Percentiles rank a stretch among this genome's conserved stretches.
These are phyloP conservation scores for Montifringilla adamsi DNA, from an alignment of 2,113 vertebrate species.

Conservation along the genomic window DNA sequence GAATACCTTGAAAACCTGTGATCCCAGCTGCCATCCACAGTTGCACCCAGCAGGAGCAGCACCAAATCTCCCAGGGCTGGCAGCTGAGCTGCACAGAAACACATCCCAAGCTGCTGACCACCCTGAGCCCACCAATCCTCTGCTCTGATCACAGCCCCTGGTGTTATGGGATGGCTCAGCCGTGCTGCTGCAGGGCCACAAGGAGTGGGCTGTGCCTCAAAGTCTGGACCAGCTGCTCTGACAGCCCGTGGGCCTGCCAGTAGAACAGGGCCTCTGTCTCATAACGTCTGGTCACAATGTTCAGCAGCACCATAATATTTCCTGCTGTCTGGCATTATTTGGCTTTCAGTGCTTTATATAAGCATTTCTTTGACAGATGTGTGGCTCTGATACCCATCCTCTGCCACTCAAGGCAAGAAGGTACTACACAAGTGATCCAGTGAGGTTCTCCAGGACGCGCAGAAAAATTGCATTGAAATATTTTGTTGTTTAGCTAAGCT, in stretches of 20 bases:
- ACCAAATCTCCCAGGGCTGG: background rate
- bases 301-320: background rate
- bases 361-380: background rate
- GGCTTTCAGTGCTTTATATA: background rate
- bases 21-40: background rate
- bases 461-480: background rate
- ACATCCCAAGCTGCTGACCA: background rate
- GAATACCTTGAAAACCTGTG: background rate
- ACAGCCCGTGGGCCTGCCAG: background rate
- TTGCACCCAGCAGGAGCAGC: background rate
- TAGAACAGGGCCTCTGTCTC: background rate
- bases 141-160: background rate
- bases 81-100: background rate
- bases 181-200: fast-evolving
- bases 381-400: background rate
- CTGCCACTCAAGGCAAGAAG: constrained; percentile 14
- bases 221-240: background rate
- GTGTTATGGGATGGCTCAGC: background rate
- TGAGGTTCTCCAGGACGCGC: background rate
- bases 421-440: background rate
- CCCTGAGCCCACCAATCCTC: background rate
- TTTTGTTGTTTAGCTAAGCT: background rate
- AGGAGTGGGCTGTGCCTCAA: background rate
- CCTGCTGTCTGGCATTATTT: background rate
- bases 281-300: background rate